Evolutionary conservation across 1,140 invertebrate genomes (phyloP), one percentile per base, ranked within the genome.

Genomic region (Trichogramma pretiosum): DNA sequence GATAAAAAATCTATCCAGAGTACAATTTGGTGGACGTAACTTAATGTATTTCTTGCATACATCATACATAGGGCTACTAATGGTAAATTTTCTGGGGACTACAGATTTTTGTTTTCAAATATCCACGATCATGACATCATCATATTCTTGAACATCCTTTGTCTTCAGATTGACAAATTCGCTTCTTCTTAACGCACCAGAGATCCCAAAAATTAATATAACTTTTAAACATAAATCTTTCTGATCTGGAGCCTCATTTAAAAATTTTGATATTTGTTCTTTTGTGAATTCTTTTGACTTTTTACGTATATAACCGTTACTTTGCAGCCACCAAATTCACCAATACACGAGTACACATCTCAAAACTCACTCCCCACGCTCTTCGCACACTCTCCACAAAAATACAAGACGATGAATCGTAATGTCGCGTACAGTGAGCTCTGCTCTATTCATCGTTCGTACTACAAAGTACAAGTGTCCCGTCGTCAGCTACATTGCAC

Each of bases 171-270:
- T 48, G 1, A 22, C 9, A 17, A 55, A 40, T 30, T 55, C 54
- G 9, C 43, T 17, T 17, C 35, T 30, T 14, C 47, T 16, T 36
- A 46, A 48, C 2, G 46, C 42, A 11, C 54, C 50, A 46, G 13
- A 16, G 11, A 52, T 24, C 18, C 53, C 53, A 45, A 55, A 48
- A 36, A 55, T 55, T 19, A 55, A 30, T 18, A 37, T 38, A 10
- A 55, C 53, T 50, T 52, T 42, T 34, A 48, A 37, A 46, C 28
- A 23, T 19, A 45, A 22, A 33, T 45, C 13, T 23, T 16, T 14
- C 17, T 45, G 14, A 33, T 45, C 32, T 34, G 44, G 28, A 14
- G 44, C 44, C 37, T 46, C 44, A 17, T 5, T 23, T n/a, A 46
- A 26, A 37, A 46, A 46, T 35, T 37, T 16, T 35, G 26, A 10